Base-by-base conservation (phyloP, 2,797 vertebrate species). In the Rousettus madagascariensis region DNA sequence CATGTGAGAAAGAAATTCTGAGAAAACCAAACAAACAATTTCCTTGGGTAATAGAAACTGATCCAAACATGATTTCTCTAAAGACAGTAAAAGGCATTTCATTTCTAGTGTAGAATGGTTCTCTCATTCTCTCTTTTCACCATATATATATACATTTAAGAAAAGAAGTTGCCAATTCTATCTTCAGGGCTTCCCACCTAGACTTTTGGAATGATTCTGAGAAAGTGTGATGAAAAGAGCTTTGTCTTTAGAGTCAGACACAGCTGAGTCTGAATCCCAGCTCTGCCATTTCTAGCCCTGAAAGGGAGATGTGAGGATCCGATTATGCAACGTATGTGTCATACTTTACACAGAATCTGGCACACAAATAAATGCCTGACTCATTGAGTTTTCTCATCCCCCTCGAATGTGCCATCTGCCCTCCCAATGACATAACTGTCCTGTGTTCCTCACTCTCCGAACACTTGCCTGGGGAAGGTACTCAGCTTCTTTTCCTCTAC, bases 1-100 rank as follows among this genome's bases (percentile, higher is more conserved):
- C 46, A 78, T 24, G 46, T 24, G 71, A 86, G 75, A 86, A 16
- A 75, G 53, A 86, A 41, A 87, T 90, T 85, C 16, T 30, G 87
- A 87, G 13, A 93, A 17, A 74, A 86, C 28, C 10, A 86, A 91
- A 49, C 72, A 83, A 91, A 87, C 8, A 13, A n/a, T 63, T 96
- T 51, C 77, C 41, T 61, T 74, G 16, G 57, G 30, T 71, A 92
- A 85, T n/a, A 94, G 55, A 93, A 80, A 57, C n/a, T 78, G 30
- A 82, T 85, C 26, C 72, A 87, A 90, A 65, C 12, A 30, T 12
- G 2, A 86, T 68, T 33, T 53, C 69, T 69, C 17, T 90, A 61
- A 92, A 94, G 74, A 63, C 19, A 79, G 51, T 86, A 75, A 77
- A 13, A 80, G 26, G 59, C n/a, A 88, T 77, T 92, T 80, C n/a